Percentiles rank a stretch among this genome's conserved stretches.
phyloP scores from a whole-genome alignment of 2,113 vertebrate genomes.

The Xenopus laevis region DNA sequence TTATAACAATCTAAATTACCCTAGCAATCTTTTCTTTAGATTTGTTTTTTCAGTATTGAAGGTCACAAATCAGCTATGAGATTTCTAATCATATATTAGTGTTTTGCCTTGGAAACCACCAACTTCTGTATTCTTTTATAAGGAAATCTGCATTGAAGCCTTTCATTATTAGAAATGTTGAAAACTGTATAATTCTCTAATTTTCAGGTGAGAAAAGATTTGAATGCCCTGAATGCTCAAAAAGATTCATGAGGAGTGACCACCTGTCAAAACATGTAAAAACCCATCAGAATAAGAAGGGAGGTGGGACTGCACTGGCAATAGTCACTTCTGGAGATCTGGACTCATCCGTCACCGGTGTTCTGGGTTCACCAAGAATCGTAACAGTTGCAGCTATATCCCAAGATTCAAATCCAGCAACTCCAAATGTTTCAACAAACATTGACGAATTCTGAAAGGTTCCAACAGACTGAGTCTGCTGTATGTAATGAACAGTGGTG shows the following conservation, averaged over 20 bases:
- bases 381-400: slow-evolving; percentile 91
- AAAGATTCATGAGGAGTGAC: slow-evolving; percentile 98
- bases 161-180: too few relatives aligned
- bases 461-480: slow-evolving; percentile 65
- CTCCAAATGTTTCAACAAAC: slow-evolving; percentile 90
- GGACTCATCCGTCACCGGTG: slow-evolving; percentile 87
- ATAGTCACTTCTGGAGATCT: slow-evolving; percentile 96
- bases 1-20: too few relatives aligned
- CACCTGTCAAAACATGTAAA: slow-evolving; percentile 99
- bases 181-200: too few relatives aligned
- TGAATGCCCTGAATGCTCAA: slow-evolving; percentile 95
- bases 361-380: slow-evolving; percentile 87
- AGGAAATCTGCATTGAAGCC: too few relatives aligned
- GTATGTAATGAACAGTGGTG: slow-evolving; percentile 71
- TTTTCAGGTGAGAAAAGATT: slow-evolving; percentile 93
- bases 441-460: slow-evolving; percentile 82
- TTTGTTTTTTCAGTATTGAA: too few relatives aligned
- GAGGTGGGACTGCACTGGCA: slow-evolving; percentile 84
- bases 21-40: too few relatives aligned
- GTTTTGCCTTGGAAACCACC: too few relatives aligned
- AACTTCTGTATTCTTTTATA: too few relatives aligned
- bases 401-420: slow-evolving; percentile 94
- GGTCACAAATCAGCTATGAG: too few relatives aligned
- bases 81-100: too few relatives aligned
- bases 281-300: slow-evolving; percentile 98